A percentile compares a stretch with the other conserved stretches of the same genome.
phyloP scores from a whole-genome alignment of 2,113 vertebrate species.

The Cairina moschata region DNA sequence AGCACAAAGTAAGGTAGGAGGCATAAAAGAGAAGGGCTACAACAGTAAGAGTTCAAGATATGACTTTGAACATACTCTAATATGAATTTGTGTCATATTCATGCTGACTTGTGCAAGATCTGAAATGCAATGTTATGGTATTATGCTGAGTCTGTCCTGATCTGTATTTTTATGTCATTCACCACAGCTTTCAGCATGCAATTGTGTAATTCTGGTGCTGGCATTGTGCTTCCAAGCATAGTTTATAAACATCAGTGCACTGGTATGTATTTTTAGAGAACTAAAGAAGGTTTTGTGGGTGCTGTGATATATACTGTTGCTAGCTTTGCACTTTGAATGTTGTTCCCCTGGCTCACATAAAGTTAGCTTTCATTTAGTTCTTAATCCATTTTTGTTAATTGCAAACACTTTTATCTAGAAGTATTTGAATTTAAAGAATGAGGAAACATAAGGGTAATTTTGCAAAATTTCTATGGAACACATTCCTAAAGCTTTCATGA shows the following conservation, averaged over 20 bases:
- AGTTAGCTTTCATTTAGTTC: slow-evolving; percentile 19
- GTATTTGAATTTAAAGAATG: slow-evolving; percentile 19
- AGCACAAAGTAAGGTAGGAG: neutral
- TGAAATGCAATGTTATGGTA: neutral
- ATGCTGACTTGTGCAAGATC: neutral
- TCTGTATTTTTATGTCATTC: slow-evolving; percentile 1
- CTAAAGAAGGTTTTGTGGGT: neutral
- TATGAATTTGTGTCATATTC: neutral
- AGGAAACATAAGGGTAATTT: neutral
- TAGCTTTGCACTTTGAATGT: neutral
- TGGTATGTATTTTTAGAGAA: neutral
- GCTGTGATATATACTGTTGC: neutral
- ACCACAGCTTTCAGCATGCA: neutral
- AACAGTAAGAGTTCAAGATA: neutral
- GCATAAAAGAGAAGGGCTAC: neutral
- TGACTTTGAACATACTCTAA: neutral
- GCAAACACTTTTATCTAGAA: slow-evolving; percentile 2
- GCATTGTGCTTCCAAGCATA: neutral
- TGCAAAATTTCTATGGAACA: slow-evolving; percentile 1
- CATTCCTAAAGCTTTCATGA: slow-evolving; percentile 5
- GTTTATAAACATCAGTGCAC: neutral
- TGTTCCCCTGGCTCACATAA: neutral
- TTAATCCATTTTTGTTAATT: slow-evolving; percentile 36
- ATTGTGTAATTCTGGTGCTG: neutral
- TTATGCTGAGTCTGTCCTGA: neutral